Base-by-base conservation (phyloP, 2,797 vertebrate species). In the Fistularia tabacaria region DNA sequence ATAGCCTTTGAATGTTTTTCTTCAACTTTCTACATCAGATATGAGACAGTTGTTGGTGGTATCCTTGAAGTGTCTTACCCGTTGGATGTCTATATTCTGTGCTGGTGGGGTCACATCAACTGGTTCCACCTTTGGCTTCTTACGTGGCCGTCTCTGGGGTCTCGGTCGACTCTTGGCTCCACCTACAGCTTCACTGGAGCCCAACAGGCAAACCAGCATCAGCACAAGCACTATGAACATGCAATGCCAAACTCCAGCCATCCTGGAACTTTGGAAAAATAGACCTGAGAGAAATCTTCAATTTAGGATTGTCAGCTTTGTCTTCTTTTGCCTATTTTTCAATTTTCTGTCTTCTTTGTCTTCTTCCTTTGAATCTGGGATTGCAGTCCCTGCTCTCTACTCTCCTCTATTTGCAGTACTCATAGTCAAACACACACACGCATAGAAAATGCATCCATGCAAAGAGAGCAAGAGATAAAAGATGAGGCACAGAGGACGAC, bases 81-180 rank as follows among this genome's bases (percentile, higher is more conserved):
- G 78, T 41, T 85, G 36, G 12, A 90, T 74, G 72, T 89, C 57
- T 68, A 89, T 51, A 55, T 80, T 78, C 59, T 54, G 60, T 52
- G 40, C 59, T 3, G 85, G 71, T 51, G 57, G 71, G 38, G 63
- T 61, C 49, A 49, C 10, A 0, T 80, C 75, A 13, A 73, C 51
- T 3, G 79, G 70, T 0, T 78, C 10, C 0, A 73, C 71, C 40
- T 71, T 67, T 15, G 77, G 56, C 54, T 80, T 83, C 62, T 67
- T 84, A 1, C 9, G 59, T 44, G 70, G 83, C 59, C 44, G 63
- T 73, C 14, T 77, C 54, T 78, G 76, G 51, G 74, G 83, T 66
- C 74, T 53, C 0, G 80, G 82, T 36, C 84, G 82, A 71, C 84
- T 88, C 50, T 6, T 60, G 9, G 84, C 86, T 36, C 81, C 85